These are phyloP conservation scores for Turritopsis dohrnii DNA, from an alignment of 30 jellyfish, hydroid and myxozoan genomes.

Conservation along the genomic window DNA sequence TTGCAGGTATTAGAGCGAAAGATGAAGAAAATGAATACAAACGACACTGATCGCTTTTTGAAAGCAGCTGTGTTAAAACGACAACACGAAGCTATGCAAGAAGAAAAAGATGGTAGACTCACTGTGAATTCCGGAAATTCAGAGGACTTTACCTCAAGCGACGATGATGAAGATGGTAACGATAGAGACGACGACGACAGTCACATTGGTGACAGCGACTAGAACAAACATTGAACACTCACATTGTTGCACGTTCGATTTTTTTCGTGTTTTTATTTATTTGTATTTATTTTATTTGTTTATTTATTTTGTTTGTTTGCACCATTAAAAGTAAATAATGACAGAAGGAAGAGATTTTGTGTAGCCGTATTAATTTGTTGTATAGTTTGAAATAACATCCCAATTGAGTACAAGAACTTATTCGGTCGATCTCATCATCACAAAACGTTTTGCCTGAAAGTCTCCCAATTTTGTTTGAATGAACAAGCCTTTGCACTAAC, in stretches of 20 bases:
- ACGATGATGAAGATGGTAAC: no score
- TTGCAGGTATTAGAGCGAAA: slow-evolving; percentile 2
- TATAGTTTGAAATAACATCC: no score
- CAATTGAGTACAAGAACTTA: no score
- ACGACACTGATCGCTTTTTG: neutral
- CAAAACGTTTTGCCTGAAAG: no score
- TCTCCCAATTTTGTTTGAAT: no score
- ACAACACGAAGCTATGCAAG: neutral
- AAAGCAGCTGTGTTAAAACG: slow-evolving; percentile 11
- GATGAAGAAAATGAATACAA: neutral
- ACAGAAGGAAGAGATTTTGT: no score
- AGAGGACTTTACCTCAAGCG: slow-evolving; percentile 2
- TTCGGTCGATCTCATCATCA: no score
- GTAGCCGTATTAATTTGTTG: no score
- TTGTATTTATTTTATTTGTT: neutral
- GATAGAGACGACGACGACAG: slow-evolving; percentile 9
- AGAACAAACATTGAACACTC: neutral
- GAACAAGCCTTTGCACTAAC: no score
- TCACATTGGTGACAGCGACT: neutral
- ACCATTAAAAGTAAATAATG: no score
- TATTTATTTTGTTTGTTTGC: neutral
- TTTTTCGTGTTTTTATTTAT: neutral
- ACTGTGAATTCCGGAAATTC: neutral
- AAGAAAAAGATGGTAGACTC: slow-evolving; percentile 2
- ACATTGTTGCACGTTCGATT: neutral